Conservation (phyloP, 1,140 invertebrate genomes). For the Caenorhabditis remanei region DNA sequence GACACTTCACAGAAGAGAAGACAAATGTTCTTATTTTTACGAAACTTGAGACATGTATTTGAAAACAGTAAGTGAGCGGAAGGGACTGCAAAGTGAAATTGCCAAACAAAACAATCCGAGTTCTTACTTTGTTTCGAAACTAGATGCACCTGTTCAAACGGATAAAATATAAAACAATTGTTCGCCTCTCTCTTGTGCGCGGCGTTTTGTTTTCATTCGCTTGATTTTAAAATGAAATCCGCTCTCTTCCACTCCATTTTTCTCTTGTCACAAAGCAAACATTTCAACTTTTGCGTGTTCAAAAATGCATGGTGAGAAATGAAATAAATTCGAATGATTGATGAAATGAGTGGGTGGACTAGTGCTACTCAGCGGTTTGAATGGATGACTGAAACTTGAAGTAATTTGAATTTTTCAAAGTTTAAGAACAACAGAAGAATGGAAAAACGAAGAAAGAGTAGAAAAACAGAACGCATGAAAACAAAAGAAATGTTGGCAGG, state of each 20-base stretch:
- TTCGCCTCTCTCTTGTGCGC: background rate
- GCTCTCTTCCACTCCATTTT: background rate
- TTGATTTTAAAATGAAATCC: background rate
- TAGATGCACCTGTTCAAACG: constrained; percentile 46
- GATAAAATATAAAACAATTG: constrained; percentile 40
- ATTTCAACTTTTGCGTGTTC: constrained; percentile 4
- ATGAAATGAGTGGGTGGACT: background rate
- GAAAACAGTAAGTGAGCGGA: background rate
- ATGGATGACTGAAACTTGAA: too few relatives aligned
- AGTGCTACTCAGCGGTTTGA: background rate
- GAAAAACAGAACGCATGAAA: background rate
- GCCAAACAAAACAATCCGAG: background rate
- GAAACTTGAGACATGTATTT: background rate
- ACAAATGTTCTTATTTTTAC: background rate
- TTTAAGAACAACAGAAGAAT: too few relatives aligned
- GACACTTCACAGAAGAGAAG: background rate
- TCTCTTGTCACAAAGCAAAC: constrained; percentile 2
- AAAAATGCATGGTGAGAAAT: background rate
- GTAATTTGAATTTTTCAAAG: too few relatives aligned
- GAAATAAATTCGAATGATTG: background rate
- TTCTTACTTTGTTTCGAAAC: constrained; percentile 35
- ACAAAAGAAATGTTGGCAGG: background rate
- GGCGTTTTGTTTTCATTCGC: background rate
- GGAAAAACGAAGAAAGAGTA: too few relatives aligned
- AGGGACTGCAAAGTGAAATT: background rate